Conservation (phyloP, 2,113 vertebrate species). For the Laticauda laticaudata region DNA sequence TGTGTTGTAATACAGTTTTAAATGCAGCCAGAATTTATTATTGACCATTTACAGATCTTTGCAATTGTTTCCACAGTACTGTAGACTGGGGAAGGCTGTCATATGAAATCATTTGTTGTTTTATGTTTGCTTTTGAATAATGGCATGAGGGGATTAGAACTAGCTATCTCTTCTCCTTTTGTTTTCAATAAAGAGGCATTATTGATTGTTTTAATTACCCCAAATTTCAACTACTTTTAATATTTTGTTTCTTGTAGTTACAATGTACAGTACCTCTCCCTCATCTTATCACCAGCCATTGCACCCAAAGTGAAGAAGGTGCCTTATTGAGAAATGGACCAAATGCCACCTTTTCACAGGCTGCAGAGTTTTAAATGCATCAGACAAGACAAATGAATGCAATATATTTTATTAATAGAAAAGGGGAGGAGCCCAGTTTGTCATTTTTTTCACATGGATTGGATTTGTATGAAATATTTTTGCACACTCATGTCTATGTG, state of each 20-base stretch:
- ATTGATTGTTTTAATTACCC: not conserved
- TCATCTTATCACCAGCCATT: not conserved
- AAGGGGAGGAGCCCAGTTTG: not conserved
- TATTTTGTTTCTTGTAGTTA: not conserved
- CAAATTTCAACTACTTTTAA: not conserved
- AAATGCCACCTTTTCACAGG: not conserved
- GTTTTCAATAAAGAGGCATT: not conserved
- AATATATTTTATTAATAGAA: not conserved
- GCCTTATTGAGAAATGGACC: not conserved
- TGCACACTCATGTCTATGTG: not conserved
- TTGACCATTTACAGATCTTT: not conserved
- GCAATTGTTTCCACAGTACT: not conserved
- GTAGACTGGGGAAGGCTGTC: not conserved
- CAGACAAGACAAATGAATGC: not conserved
- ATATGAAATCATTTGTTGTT: not conserved
- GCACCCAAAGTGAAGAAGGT: not conserved
- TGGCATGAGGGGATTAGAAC: not conserved
- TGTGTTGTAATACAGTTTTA: not conserved
- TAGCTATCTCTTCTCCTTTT: not conserved
- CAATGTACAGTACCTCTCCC: not conserved
- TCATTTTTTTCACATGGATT: not conserved
- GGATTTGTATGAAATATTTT: not conserved
- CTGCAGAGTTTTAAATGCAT: not conserved
- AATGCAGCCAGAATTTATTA: not conserved
- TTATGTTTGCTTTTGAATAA: not conserved